These are phyloP conservation scores for Monomorium pharaonis DNA, from an alignment of 1,140 invertebrate species.

Conservation along the genomic window DNA sequence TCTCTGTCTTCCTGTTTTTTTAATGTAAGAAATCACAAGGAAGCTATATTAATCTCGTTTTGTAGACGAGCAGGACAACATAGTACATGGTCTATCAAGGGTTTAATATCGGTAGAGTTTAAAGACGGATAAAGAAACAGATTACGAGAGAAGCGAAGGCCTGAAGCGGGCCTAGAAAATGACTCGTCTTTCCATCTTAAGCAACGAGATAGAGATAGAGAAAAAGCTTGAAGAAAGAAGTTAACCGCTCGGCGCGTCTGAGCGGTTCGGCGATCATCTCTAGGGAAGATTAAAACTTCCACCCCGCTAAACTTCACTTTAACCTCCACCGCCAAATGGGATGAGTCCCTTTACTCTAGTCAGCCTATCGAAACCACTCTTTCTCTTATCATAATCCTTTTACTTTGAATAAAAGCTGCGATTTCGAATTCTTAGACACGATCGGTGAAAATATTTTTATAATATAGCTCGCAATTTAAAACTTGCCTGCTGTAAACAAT, in stretches of 20 bases:
- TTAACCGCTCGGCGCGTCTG: constrained; percentile 38
- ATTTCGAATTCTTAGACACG: constrained; percentile 75
- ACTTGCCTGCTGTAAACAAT: background rate
- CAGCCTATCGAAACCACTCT: constrained; percentile 30
- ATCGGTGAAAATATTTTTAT: constrained; percentile 67
- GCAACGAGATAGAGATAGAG: constrained; percentile 38
- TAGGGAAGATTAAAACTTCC: constrained; percentile 74
- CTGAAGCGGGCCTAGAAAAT: constrained; percentile 31
- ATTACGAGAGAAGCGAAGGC: constrained; percentile 31
- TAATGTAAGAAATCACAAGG: background rate
- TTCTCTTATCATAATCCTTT: constrained; percentile 23
- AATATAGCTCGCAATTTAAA: constrained; percentile 38
- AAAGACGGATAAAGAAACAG: constrained; percentile 63
- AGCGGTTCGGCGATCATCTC: constrained; percentile 71
- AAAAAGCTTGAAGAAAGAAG: constrained; percentile 60
- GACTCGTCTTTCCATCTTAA: constrained; percentile 24
- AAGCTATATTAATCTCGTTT: constrained; percentile 55
- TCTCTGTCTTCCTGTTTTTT: background rate
- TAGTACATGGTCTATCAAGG: constrained; percentile 43
- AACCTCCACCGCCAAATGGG: constrained; percentile 52
- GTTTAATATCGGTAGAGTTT: constrained; percentile 45
- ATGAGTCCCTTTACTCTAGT: constrained; percentile 5
- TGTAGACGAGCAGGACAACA: constrained; percentile 1
- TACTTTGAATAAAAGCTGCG: constrained; percentile 18
- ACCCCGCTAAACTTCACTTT: constrained; percentile 65